phyloP scores from a whole-genome alignment of 2,888 invertebrate genomes.

The Sinohyriopsis cumingii region DNA sequence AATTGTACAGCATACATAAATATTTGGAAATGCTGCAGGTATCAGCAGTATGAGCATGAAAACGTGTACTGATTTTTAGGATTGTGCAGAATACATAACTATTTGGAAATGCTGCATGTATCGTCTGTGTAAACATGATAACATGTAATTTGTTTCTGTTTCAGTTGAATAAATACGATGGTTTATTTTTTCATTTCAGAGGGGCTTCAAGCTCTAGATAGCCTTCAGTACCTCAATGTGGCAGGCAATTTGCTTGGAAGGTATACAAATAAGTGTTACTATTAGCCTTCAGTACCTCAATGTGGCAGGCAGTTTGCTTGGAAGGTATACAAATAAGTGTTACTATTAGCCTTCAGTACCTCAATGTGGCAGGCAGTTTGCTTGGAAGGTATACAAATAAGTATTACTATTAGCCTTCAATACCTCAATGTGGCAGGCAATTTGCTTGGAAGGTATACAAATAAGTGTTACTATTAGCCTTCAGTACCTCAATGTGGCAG shows the following conservation, averaged over 20 bases:
- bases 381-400: slow-evolving; percentile 56
- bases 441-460: slow-evolving; percentile 57
- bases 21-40: too few species aligned
- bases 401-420: slow-evolving; percentile 56
- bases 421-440: slow-evolving; percentile 63
- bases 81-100: too few species aligned
- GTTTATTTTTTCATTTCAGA: slow-evolving; percentile 28
- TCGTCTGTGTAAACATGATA: too few species aligned
- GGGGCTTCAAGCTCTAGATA: slow-evolving; percentile 64
- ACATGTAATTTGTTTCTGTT: too few species aligned
- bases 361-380: slow-evolving; percentile 64
- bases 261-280: slow-evolving; percentile 29
- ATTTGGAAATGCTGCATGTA: too few species aligned
- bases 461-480: too few species aligned
- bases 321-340: slow-evolving; percentile 53
- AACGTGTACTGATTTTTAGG: too few species aligned
- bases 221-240: slow-evolving; percentile 56
- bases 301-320: slow-evolving; percentile 62
- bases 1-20: too few species aligned
- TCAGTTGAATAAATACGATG: too few species aligned
- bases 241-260: slow-evolving; percentile 64
- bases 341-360: slow-evolving; percentile 52
- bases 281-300: slow-evolving; percentile 55
- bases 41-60: too few species aligned
- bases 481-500: slow-evolving; percentile 58